Evolutionary conservation across 2,113 vertebrate genomes (phyloP).

Genomic region (Chascanopsetta lugubris): DNA sequence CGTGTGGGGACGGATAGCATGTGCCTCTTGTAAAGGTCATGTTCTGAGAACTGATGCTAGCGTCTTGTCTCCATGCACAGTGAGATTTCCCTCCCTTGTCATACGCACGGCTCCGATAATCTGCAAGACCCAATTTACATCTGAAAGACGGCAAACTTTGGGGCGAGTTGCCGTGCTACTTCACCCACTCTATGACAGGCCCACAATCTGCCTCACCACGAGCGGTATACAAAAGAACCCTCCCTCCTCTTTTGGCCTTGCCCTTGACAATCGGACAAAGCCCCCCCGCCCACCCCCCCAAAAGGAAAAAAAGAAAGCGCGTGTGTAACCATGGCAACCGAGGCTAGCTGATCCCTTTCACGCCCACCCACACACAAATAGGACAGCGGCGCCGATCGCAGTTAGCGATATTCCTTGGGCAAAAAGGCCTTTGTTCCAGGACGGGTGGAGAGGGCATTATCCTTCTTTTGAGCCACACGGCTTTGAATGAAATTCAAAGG

Average conservation of each 20-base stretch:
- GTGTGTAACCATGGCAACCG: slow-evolving; percentile 73
- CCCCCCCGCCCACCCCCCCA: not conserved
- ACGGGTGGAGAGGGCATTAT: slow-evolving; percentile 62
- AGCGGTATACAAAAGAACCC: not conserved
- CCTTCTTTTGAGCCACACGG: slow-evolving; percentile 73
- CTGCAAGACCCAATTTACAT: not conserved
- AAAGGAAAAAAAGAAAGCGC: slow-evolving; percentile 57
- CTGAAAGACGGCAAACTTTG: not conserved
- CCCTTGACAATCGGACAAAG: slow-evolving; percentile 59
- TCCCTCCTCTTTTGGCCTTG: slow-evolving; percentile 1
- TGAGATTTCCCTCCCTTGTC: not conserved
- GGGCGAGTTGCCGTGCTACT: not conserved
- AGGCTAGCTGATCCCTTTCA: slow-evolving; percentile 51
- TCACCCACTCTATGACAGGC: not conserved
- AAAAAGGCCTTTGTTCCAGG: slow-evolving; percentile 61
- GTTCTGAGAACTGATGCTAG: slow-evolving; percentile 4
- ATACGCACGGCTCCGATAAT: not conserved
- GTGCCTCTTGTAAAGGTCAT: slow-evolving; percentile 23
- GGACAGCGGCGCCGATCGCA: slow-evolving; percentile 35
- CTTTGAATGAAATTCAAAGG: slow-evolving; percentile 62
- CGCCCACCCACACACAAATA: slow-evolving; percentile 39
- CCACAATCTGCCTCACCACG: not conserved
- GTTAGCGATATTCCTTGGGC: slow-evolving; percentile 38
- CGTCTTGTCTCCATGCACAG: not conserved
- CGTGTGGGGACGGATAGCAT: not conserved